Evolutionary conservation across 2,113 vertebrate genomes (phyloP).

Genomic region (Notothenia rossii): DNA sequence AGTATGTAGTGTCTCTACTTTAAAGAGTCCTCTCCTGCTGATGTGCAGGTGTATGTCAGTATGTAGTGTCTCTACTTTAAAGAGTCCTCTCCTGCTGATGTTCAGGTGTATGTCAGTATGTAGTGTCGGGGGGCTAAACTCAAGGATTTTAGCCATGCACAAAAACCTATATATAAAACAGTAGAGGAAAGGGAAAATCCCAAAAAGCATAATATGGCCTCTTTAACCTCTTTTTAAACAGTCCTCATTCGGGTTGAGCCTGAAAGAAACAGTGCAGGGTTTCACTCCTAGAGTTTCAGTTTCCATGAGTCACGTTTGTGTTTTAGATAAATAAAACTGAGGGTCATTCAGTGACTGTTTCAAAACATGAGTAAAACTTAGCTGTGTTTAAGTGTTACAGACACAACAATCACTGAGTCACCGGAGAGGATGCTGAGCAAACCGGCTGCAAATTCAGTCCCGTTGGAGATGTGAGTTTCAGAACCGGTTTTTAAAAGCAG

Average conservation of each 20-base stretch:
- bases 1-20: too few species aligned
- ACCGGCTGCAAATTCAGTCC: neutral
- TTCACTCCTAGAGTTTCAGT: conserved; percentile 5
- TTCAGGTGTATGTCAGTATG: too few species aligned
- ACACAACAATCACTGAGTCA: conserved; percentile 72
- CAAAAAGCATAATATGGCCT: too few species aligned
- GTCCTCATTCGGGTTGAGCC: neutral
- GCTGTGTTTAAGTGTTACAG: conserved; percentile 45
- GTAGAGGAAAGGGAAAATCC: too few species aligned
- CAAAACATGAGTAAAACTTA: conserved; percentile 52
- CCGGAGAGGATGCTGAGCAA: conserved; percentile 1
- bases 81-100: too few species aligned
- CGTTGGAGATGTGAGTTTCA: conserved; percentile 13
- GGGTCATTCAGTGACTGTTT: conserved; percentile 35
- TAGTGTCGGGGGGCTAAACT: too few species aligned
- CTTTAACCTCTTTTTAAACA: too few species aligned
- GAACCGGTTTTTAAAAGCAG: conserved; percentile 23
- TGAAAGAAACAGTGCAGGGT: conserved; percentile 18
- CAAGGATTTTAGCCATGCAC: too few species aligned
- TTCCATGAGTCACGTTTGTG: conserved; percentile 53
- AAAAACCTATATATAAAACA: too few species aligned
- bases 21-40: too few species aligned
- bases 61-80: too few species aligned
- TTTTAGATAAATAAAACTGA: conserved; percentile 49
- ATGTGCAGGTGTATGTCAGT: too few species aligned